These are phyloP conservation scores for Pseudopleuronectes americanus DNA, from an alignment of 2,797 vertebrate genomes.

Conservation along the genomic window DNA sequence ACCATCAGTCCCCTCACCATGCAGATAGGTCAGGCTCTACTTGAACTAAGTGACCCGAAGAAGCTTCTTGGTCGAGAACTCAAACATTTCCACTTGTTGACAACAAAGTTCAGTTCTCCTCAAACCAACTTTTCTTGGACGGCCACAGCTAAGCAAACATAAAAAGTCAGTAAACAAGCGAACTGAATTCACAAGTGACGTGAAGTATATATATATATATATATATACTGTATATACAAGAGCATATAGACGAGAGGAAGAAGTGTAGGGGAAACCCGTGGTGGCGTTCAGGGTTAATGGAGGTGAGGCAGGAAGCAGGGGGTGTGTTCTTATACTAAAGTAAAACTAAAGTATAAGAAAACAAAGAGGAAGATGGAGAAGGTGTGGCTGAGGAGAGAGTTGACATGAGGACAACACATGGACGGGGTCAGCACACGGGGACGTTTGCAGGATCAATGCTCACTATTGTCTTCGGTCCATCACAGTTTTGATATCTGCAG, in stretches of 20 bases:
- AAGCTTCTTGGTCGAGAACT: not conserved
- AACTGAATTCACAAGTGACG: not conserved
- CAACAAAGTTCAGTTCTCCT: not conserved
- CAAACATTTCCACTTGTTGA: not conserved
- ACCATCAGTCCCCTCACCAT: too few relatives aligned
- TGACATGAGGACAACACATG: conserved; percentile 7
- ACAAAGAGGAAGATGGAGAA: not conserved
- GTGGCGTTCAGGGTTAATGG: not conserved
- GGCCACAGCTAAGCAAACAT: not conserved
- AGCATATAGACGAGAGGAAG: not conserved
- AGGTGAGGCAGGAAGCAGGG: conserved; percentile 2
- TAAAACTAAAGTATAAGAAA: conserved; percentile 7
- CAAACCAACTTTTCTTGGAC: not conserved
- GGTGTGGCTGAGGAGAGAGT: not conserved
- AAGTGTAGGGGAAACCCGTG: not conserved
- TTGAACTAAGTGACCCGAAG: not conserved
- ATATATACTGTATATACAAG: not conserved
- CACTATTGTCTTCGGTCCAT: conserved; percentile 51
- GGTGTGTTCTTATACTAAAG: not conserved
- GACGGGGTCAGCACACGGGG: conserved; percentile 14
- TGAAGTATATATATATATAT: not conserved
- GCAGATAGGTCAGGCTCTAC: too few relatives aligned
- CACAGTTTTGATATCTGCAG: conserved; percentile 52
- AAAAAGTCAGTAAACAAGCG: not conserved
- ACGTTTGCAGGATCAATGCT: conserved; percentile 53